Conservation (phyloP, 1,140 invertebrate genomes). For the Neomicropteryx cornuta region DNA sequence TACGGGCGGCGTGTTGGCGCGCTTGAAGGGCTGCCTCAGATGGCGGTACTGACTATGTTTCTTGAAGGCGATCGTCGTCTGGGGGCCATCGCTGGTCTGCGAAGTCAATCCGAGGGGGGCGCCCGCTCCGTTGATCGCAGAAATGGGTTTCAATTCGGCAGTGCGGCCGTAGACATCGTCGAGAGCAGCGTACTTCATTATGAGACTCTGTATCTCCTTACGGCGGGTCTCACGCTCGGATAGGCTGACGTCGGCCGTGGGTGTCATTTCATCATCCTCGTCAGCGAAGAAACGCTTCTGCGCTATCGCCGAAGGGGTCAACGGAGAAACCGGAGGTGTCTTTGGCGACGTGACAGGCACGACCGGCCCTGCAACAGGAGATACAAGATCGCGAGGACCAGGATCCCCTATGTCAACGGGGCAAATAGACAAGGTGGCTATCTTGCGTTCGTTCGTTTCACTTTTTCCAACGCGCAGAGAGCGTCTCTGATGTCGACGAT, state of each 20-base stretch:
- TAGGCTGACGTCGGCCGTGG: slow-evolving; percentile 41
- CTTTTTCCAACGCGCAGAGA: slow-evolving; percentile 41
- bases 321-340: slow-evolving; percentile 27
- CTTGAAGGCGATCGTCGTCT: slow-evolving; percentile 28
- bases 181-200: slow-evolving; percentile 62
- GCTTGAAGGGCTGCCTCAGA: slow-evolving; percentile 28
- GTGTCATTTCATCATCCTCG: slow-evolving; percentile 40
- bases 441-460: slow-evolving; percentile 31
- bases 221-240: slow-evolving; percentile 61
- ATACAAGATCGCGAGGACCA: slow-evolving; percentile 27
- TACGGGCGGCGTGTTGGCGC: slow-evolving; percentile 41
- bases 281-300: slow-evolving; percentile 38
- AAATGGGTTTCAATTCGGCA: slow-evolving; percentile 22
- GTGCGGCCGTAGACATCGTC: slow-evolving; percentile 51
- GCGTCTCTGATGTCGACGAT: slow-evolving; percentile 30
- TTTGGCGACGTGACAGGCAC: slow-evolving; percentile 21
- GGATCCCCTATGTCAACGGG: slow-evolving; percentile 36
- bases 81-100: slow-evolving; percentile 27
- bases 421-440: slow-evolving; percentile 31
- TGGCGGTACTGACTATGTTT: slow-evolving; percentile 26
- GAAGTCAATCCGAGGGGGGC: slow-evolving; percentile 22
- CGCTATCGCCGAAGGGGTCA: slow-evolving; percentile 29
- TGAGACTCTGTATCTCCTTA: slow-evolving; percentile 69
- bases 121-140: slow-evolving; percentile 12
- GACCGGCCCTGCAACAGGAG: slow-evolving; percentile 18